phyloP scores from a whole-genome alignment of 2,888 invertebrate species.

The Lottia gigantea region DNA sequence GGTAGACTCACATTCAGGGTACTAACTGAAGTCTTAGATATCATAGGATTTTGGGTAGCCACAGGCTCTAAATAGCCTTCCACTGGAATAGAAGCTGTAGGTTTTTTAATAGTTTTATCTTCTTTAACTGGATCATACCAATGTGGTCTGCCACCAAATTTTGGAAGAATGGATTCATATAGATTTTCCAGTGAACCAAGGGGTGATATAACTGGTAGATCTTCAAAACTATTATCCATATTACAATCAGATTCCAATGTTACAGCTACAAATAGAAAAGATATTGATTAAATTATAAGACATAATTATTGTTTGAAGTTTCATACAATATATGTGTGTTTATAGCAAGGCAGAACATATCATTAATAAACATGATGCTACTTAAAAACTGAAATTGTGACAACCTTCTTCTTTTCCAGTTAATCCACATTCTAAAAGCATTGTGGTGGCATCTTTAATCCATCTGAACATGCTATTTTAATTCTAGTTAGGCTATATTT shows the following conservation, averaged over 20 bases:
- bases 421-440: no score
- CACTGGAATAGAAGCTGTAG: conserved; percentile 33
- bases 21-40: neutral
- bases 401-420: no score
- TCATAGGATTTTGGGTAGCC: conserved; percentile 30
- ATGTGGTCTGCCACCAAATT: conserved; percentile 38
- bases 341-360: no score
- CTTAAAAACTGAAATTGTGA: no score
- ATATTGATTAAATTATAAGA: no score
- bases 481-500: no score
- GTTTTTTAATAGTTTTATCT: conserved; percentile 23
- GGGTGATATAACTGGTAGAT: conserved; percentile 51
- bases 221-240: conserved; percentile 47
- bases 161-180: conserved; percentile 57
- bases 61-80: conserved; percentile 59
- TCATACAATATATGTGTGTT: no score
- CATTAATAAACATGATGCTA: no score
- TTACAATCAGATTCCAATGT: conserved; percentile 24
- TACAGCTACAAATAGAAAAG: neutral
- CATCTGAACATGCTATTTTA: no score
- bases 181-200: conserved; percentile 57
- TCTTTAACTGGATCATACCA: conserved; percentile 43
- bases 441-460: no score
- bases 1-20: conserved; percentile 5
- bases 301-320: no score